phyloP scores from a whole-genome alignment of 2,888 invertebrate species.

The Periphyllus acericola region DNA sequence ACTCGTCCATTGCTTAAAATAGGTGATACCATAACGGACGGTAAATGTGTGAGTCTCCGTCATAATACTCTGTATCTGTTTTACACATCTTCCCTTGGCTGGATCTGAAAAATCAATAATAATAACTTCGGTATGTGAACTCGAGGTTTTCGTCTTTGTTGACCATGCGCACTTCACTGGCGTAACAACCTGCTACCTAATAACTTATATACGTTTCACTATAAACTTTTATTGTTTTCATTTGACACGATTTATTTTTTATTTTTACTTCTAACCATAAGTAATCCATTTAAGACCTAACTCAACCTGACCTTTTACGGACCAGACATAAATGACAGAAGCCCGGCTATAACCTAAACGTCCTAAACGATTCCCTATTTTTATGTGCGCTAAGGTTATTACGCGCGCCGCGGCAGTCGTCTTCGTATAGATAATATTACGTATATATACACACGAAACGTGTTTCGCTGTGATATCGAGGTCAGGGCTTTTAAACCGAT shows the following conservation, averaged over 20 bases:
- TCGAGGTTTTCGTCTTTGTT: too few species aligned
- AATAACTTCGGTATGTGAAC: too few species aligned
- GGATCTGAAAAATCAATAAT: too few species aligned
- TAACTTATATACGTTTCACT: neutral
- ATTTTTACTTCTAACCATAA: neutral
- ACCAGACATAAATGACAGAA: neutral
- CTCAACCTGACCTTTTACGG: neutral
- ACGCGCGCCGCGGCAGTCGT: too few species aligned
- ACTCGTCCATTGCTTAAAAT: too few species aligned
- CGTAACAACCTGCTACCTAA: too few species aligned
- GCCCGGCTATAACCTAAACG: neutral
- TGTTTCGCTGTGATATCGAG: neutral
- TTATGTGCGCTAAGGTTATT: neutral
- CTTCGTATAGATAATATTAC: too few species aligned
- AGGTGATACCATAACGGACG: too few species aligned
- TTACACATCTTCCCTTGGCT: too few species aligned
- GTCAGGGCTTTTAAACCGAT: conserved; percentile 15
- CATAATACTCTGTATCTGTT: too few species aligned
- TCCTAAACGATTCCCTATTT: neutral
- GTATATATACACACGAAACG: neutral
- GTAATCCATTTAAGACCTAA: neutral
- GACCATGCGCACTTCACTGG: too few species aligned
- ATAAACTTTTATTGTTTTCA: neutral
- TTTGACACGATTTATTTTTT: neutral
- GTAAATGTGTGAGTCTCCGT: too few species aligned